phyloP scores from a whole-genome alignment of 2,888 invertebrate species.

The Cinara cedri region DNA sequence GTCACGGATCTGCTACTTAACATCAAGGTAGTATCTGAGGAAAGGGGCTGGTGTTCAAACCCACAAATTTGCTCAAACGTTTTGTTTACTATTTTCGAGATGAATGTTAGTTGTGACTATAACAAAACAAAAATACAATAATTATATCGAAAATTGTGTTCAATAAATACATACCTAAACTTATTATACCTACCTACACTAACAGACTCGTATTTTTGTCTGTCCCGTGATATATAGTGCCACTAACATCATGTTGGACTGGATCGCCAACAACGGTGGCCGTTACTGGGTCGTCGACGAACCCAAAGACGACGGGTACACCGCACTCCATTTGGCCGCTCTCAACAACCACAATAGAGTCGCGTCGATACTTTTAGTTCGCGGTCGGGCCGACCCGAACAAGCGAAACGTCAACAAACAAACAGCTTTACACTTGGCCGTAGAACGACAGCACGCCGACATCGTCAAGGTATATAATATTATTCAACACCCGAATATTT shows the following conservation, averaged over 20 bases:
- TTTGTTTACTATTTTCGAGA: no score
- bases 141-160: no score
- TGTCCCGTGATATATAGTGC: constrained; percentile 72
- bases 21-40: no score
- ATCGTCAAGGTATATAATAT: constrained; percentile 79
- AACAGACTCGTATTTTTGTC: no score
- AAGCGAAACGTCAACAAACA: constrained; percentile 95
- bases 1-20: no score
- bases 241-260: constrained; percentile 45
- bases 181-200: no score
- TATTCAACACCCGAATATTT: no score
- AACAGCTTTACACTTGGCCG: constrained; percentile 91
- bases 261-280: constrained; percentile 62
- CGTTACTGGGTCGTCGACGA: constrained; percentile 95
- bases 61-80: no score
- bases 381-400: constrained; percentile 92
- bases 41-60: no score
- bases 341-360: constrained; percentile 97
- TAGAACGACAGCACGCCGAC: constrained; percentile 96
- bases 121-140: no score
- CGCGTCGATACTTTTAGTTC: constrained; percentile 84
- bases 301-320: constrained; percentile 98
- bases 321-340: constrained; percentile 92
- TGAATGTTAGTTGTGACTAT: no score
- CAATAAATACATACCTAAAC: no score